phyloP scores from a whole-genome alignment of 2,888 invertebrate genomes.

The Chalcosyrphus nemorum region DNA sequence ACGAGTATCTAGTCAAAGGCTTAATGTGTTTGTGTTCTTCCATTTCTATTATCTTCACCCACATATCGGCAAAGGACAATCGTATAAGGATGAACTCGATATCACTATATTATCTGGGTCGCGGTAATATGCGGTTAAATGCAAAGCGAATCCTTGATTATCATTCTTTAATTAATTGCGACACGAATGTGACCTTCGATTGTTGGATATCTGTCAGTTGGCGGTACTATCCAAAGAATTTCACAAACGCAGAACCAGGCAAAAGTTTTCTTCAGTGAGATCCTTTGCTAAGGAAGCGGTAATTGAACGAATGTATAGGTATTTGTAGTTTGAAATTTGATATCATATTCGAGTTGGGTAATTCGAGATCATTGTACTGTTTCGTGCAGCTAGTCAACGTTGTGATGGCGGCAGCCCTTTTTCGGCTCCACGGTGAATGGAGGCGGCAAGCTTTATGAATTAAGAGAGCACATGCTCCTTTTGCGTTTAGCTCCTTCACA shows the following conservation, averaged over 20 bases:
- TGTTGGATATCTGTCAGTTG: slow-evolving; percentile 43
- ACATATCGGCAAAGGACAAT: slow-evolving; percentile 53
- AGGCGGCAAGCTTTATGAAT: slow-evolving; percentile 75
- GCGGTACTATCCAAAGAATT: slow-evolving; percentile 61
- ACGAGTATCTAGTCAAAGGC: slow-evolving; percentile 25
- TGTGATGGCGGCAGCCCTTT: slow-evolving; percentile 60
- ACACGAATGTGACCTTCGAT: slow-evolving; percentile 74
- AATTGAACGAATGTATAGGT: neutral
- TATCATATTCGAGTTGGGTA: slow-evolving; percentile 28
- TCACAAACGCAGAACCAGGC: slow-evolving; percentile 9
- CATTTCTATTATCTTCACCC: slow-evolving; percentile 54
- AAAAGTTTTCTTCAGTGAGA: slow-evolving; percentile 5
- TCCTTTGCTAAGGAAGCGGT: neutral
- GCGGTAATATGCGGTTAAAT: slow-evolving; percentile 54
- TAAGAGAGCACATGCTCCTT: slow-evolving; percentile 74
- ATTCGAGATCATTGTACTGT: slow-evolving; percentile 47
- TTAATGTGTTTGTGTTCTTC: slow-evolving; percentile 20
- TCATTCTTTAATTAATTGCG: slow-evolving; percentile 74
- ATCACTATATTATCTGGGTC: slow-evolving; percentile 26
- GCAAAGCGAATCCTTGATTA: slow-evolving; percentile 61
- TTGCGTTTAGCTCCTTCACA: neutral
- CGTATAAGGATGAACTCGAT: slow-evolving; percentile 5
- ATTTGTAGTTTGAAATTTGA: slow-evolving; percentile 25
- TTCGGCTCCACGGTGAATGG: slow-evolving; percentile 39
- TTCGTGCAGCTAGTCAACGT: neutral